These are phyloP conservation scores for Loripinus fragilis DNA, from an alignment of 2,888 invertebrate species.

Conservation along the genomic window DNA sequence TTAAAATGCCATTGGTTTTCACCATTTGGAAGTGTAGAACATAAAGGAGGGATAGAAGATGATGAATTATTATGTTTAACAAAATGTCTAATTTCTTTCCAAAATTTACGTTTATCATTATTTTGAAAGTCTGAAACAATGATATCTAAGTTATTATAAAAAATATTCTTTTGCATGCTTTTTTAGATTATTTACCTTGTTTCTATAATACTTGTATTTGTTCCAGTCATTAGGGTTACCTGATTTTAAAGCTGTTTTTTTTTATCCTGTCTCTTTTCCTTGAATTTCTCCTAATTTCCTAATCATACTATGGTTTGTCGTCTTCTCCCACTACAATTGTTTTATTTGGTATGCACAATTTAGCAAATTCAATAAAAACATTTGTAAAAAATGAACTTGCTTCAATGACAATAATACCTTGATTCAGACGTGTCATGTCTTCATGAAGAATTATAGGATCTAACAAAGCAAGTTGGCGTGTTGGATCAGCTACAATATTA, in stretches of 20 bases:
- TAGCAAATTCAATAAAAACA: no score
- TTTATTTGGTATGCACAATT: no score
- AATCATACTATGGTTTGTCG: no score
- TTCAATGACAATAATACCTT: neutral
- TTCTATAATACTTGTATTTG: constrained; percentile 26
- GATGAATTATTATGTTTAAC: neutral
- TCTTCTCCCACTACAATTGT: no score
- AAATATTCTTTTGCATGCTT: neutral
- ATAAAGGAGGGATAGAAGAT: neutral
- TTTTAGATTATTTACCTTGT: constrained; percentile 1
- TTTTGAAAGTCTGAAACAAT: neutral
- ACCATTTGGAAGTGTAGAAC: neutral
- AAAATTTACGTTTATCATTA: neutral
- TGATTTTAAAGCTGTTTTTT: neutral
- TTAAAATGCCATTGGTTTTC: neutral
- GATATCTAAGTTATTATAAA: neutral
- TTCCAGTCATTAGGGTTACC: constrained; percentile 16
- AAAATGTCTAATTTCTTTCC: neutral
- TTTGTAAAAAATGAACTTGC: no score
- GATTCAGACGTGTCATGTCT: neutral
- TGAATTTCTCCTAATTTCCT: no score
- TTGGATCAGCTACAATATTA: neutral
- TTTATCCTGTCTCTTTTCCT: neutral
- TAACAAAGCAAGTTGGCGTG: neutral
- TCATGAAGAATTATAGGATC: neutral